Evolutionary conservation across 2,888 invertebrate species (phyloP).

Genomic region (Rhagium mordax): DNA sequence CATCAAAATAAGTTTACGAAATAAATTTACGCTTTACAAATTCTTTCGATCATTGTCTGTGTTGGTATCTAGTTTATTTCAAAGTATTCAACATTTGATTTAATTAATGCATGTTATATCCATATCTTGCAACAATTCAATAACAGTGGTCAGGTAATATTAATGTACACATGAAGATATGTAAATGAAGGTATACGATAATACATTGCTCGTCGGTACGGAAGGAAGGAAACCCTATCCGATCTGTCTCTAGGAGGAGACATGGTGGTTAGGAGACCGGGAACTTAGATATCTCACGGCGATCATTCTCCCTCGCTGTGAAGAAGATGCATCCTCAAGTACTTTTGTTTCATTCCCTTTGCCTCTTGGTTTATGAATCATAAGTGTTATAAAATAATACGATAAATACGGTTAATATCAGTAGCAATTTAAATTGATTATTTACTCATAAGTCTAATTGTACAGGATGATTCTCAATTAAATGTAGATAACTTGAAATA

Average conservation of each 20-base stretch:
- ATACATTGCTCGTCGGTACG: slow-evolving; percentile 50
- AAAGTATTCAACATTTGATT: too few relatives aligned
- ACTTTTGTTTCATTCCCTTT: slow-evolving; percentile 5
- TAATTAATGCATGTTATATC: not conserved
- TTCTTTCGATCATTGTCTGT: too few relatives aligned
- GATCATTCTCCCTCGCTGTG: slow-evolving; percentile 53
- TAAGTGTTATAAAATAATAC: not conserved
- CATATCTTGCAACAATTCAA: not conserved
- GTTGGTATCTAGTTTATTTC: too few relatives aligned
- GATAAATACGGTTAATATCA: not conserved
- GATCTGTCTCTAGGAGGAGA: slow-evolving; percentile 62
- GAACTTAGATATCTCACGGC: slow-evolving; percentile 66
- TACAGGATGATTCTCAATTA: too few relatives aligned
- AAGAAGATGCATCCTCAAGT: slow-evolving; percentile 11
- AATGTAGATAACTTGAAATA: too few relatives aligned
- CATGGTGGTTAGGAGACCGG: slow-evolving; percentile 63
- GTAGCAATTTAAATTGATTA: too few relatives aligned
- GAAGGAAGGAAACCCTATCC: slow-evolving; percentile 66
- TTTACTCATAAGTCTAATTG: too few relatives aligned
- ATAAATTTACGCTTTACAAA: too few relatives aligned
- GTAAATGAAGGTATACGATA: slow-evolving; percentile 43
- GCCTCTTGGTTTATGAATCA: not conserved
- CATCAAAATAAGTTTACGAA: too few relatives aligned
- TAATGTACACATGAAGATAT: slow-evolving; percentile 34
- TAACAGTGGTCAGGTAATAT: not conserved